phyloP scores from a whole-genome alignment of 2,113 vertebrate species.

The Cebus imitator region DNA sequence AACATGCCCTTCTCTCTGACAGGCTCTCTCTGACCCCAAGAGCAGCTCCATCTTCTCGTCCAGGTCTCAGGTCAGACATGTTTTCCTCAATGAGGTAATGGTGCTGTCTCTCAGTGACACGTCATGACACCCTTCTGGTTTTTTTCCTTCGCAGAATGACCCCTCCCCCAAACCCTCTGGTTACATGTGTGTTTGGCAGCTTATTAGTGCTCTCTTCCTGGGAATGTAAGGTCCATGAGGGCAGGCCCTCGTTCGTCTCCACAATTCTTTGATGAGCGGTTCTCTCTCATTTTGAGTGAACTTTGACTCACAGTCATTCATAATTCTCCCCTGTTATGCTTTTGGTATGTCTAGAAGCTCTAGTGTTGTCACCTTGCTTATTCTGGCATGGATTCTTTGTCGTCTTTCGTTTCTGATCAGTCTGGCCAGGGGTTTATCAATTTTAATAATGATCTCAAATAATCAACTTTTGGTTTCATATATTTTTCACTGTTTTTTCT shows the following conservation, averaged over 20 bases:
- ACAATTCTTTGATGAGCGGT: neutral
- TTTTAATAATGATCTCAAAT: too few relatives aligned
- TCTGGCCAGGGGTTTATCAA: neutral
- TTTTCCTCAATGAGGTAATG: neutral
- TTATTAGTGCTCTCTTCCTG: neutral
- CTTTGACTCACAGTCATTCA: neutral
- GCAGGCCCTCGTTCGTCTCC: neutral
- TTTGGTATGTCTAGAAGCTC: fast-evolving
- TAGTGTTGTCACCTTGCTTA: too few relatives aligned
- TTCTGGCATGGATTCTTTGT: neutral
- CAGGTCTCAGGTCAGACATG: neutral
- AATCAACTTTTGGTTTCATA: neutral
- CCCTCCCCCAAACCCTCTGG: too few relatives aligned
- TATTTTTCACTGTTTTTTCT: neutral
- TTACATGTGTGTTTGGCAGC: neutral
- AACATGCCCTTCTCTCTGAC: neutral
- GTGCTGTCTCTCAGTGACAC: neutral
- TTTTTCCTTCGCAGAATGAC: neutral
- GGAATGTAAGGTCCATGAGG: neutral
- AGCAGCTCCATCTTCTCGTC: neutral
- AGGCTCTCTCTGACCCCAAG: neutral
- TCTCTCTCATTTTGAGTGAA: neutral
- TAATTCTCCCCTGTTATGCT: too few relatives aligned
- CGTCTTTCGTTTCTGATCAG: neutral
- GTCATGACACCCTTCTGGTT: neutral